Evolutionary conservation across 1,140 invertebrate species (phyloP).

Genomic region (Megalopta genalis): DNA sequence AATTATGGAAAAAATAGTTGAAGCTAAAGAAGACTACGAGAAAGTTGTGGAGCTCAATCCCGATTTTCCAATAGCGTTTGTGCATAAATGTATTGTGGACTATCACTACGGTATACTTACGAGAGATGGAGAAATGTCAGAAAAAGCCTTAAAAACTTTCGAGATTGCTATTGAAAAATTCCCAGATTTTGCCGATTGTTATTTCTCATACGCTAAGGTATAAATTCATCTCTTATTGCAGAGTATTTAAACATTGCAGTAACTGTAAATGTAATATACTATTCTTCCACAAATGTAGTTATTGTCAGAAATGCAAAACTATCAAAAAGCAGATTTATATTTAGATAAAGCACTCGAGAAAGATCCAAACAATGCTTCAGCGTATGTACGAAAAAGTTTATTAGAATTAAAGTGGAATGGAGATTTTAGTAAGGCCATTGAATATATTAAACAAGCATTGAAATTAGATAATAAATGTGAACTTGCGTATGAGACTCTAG

Average conservation of each 20-base stretch:
- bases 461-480: conserved; percentile 94
- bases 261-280: conserved; percentile 3
- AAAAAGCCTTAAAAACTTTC: conserved; percentile 86
- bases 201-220: conserved; percentile 90
- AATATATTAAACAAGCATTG: conserved; percentile 90
- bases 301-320: conserved; percentile 85
- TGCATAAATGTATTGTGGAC: conserved; percentile 93
- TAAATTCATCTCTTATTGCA: conserved; percentile 35
- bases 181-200: conserved; percentile 91
- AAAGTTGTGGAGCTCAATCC: conserved; percentile 91
- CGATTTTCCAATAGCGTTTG: conserved; percentile 90
- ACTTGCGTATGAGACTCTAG: conserved; percentile 96
- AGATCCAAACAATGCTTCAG: conserved; percentile 91
- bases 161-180: conserved; percentile 88
- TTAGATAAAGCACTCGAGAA: conserved; percentile 90
- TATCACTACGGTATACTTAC: conserved; percentile 84
- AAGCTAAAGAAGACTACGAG: conserved; percentile 90
- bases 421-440: conserved; percentile 89
- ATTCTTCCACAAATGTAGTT: conserved; percentile 24
- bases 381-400: conserved; percentile 93
- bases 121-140: conserved; percentile 82
- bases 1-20: conserved; percentile 88
- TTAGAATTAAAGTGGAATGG: conserved; percentile 90
- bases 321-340: conserved; percentile 88
- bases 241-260: conserved; percentile 7